A percentile compares a stretch with the other conserved stretches of the same genome.
Conservation (phyloP, 2,888 invertebrate species). For the Drosophila nigricruria region DNA sequence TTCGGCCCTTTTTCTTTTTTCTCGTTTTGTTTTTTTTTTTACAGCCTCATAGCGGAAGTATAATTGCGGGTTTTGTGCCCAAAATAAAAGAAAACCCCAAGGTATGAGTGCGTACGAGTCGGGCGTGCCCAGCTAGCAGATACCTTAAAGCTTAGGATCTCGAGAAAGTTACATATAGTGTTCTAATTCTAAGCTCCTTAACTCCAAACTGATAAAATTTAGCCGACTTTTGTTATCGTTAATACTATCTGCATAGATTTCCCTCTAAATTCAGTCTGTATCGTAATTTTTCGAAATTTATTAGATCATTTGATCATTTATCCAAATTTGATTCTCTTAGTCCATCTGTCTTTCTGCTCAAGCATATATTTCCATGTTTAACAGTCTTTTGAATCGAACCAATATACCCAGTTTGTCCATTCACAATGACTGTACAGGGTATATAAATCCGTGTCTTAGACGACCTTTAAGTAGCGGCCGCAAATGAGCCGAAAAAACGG, state of each 20-base stretch:
- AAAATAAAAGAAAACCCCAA: slow-evolving; percentile 14
- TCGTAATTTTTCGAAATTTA: not conserved
- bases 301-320: not conserved
- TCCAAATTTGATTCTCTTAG: not conserved
- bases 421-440: not conserved
- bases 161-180: too few species aligned
- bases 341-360: not conserved
- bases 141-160: not conserved
- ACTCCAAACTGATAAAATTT: not conserved
- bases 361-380: not conserved
- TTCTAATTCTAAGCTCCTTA: not conserved
- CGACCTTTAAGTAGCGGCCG: slow-evolving; percentile 56
- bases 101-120: not conserved
- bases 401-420: not conserved
- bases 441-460: slow-evolving; percentile 16
- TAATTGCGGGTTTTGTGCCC: slow-evolving; percentile 62
- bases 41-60: slow-evolving; percentile 62
- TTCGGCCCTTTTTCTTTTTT: slow-evolving; percentile 6
- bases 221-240: not conserved
- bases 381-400: not conserved
- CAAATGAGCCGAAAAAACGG: slow-evolving; percentile 64
- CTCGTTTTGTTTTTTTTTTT: not conserved
- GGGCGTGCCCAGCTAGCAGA: not conserved
- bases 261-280: too few species aligned
- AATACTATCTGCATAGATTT: not conserved